Evolutionary conservation across 2,113 vertebrate species (phyloP).

Genomic region (Sarotherodon lohbergeri): DNA sequence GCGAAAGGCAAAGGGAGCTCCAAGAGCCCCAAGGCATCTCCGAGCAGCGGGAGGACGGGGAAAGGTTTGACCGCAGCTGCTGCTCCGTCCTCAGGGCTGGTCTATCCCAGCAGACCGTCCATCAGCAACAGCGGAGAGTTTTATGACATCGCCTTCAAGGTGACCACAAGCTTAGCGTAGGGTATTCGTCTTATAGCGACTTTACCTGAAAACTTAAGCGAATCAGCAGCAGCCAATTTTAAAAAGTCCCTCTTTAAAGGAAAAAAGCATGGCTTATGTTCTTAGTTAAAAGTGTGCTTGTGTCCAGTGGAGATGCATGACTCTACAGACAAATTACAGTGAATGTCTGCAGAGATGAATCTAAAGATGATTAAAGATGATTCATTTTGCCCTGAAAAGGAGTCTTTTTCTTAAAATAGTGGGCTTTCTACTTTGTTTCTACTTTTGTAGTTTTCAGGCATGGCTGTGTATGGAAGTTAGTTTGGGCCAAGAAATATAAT

Average conservation of each 20-base stretch:
- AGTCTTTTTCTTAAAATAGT: neutral
- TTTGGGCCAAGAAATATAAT: neutral
- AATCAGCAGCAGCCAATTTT: neutral
- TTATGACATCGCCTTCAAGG: conserved; percentile 91
- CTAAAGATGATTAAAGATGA: neutral
- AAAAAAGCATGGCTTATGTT: neutral
- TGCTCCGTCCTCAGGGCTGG: conserved; percentile 70
- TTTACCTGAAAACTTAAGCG: neutral
- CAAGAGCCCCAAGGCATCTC: conserved; percentile 67
- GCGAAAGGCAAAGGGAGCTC: conserved; percentile 70
- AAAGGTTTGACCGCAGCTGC: conserved; percentile 50
- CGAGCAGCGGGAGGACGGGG: conserved; percentile 50
- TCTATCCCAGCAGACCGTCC: conserved; percentile 75
- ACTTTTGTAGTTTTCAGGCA: neutral
- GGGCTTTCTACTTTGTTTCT: fast-evolving
- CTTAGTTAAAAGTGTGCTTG: neutral
- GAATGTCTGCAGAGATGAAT: neutral
- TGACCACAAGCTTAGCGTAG: conserved; percentile 38
- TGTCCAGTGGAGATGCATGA: neutral
- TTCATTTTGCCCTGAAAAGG: fast-evolving
- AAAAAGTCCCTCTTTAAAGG: neutral
- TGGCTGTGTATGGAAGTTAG: neutral
- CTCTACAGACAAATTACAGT: neutral
- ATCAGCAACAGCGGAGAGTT: conserved; percentile 86
- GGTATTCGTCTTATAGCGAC: neutral